Base-by-base conservation (phyloP, 2,888 invertebrate species). In the Candidula unifasciata region DNA sequence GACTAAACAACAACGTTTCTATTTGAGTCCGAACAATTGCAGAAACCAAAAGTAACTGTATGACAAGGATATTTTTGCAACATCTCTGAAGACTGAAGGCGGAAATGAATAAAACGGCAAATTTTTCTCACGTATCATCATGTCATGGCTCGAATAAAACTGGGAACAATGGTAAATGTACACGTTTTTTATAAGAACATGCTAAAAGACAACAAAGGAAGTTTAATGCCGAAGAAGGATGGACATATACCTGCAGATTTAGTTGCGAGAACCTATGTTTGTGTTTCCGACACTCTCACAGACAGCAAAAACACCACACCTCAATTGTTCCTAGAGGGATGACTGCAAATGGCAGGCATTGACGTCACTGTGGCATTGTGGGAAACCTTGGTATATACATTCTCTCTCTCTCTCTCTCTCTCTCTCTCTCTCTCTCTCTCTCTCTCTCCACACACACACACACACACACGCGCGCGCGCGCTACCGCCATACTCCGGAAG, bases 291-390 rank as follows among this genome's bases (percentile, higher is more conserved):
- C 30, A 44, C 82, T 82, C 30, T 52, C 77, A 54, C 71, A 69
- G 35, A 54, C 68, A 82, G 76, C 54, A 73, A 81, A 85, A 69
- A 89, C 89, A 10, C 90, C 91, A 91, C 91, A 91, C 90, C 91
- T 91, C 90, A 91, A 89, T 90, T 85, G 84, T 82, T 52, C 80
- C 86, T 87, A 90, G 89, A 90, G 91, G 89, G 91, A 89, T 91
- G 85, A 89, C 87, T 80, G 79, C 85, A 84, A 88, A 89, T 87
- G 89, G 87, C 80, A 80, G 52, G 68, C 82, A 83, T 37, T 78
- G 80, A 86, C 84, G 86, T 86, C 86, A 84, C 85, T 69, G 60
- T 69, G 78, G 86, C 52, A 83, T 82, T 80, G 52, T 85, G 84
- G 87, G 85, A 81, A 37, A 18, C 16, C 24, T 73, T 27, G 27